Conservation (phyloP, 2,113 vertebrate genomes). For the Centropus unirufus region DNA sequence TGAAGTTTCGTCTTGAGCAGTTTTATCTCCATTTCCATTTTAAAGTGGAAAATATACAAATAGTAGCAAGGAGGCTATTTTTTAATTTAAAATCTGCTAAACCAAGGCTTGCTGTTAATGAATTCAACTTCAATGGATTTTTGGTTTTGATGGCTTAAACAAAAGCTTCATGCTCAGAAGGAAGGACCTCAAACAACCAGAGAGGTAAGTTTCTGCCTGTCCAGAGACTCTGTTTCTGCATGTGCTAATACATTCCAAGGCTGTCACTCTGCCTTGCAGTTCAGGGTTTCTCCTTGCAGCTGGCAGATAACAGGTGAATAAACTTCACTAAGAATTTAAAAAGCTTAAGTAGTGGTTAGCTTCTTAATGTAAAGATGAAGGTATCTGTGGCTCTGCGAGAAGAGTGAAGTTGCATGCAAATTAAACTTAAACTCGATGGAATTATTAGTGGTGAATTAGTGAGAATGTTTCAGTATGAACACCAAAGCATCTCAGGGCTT, state of each 20-base stretch:
- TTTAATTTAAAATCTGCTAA: background rate
- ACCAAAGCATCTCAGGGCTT: background rate
- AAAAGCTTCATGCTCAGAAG: background rate
- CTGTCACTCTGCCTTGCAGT: background rate
- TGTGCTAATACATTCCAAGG: background rate
- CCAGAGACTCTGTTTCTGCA: background rate
- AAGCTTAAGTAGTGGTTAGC: background rate
- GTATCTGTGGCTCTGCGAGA: background rate
- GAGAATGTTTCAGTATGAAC: background rate
- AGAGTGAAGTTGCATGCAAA: background rate
- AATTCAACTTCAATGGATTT: background rate
- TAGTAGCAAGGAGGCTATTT: background rate
- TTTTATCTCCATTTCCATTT: background rate
- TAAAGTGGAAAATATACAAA: background rate
- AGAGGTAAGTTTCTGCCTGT: conserved; percentile 34
- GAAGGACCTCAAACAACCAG: background rate
- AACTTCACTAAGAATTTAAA: background rate
- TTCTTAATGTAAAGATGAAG: background rate
- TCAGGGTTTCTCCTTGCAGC: conserved; percentile 24
- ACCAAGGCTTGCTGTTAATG: background rate
- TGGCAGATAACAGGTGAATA: conserved; percentile 27
- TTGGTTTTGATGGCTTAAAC: background rate
- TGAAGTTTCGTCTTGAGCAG: background rate
- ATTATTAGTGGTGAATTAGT: background rate
- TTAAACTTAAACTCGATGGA: background rate